phyloP scores from a whole-genome alignment of 1,140 invertebrate species.

The Drosophila parabipectinata region DNA sequence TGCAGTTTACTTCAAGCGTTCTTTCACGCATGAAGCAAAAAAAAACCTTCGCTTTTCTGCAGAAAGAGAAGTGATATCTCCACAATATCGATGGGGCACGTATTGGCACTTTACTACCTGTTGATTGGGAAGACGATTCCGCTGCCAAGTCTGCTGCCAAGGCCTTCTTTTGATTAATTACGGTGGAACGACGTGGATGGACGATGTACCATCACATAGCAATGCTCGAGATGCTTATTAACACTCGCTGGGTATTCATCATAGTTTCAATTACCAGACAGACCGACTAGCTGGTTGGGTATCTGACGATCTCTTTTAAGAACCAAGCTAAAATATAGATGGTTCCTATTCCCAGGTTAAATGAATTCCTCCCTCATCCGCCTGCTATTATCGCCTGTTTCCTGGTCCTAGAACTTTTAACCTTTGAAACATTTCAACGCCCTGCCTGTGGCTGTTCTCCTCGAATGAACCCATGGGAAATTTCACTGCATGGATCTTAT shows the following conservation, averaged over 20 bases:
- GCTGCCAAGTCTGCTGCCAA: conserved; percentile 48
- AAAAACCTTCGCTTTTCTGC: conserved; percentile 25
- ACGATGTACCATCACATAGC: conserved; percentile 5
- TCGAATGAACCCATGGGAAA: conserved; percentile 37
- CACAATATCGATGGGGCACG: conserved; percentile 64
- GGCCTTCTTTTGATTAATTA: conserved; percentile 70
- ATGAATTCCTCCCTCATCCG: conserved; percentile 41
- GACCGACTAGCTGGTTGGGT: conserved; percentile 13
- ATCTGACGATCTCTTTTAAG: conserved; percentile 7
- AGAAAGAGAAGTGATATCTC: conserved; percentile 25
- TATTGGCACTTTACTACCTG: conserved; percentile 80
- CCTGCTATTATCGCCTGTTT: conserved; percentile 10
- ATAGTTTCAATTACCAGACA: conserved; percentile 47
- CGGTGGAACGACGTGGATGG: conserved; percentile 26
- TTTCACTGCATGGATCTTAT: conserved; percentile 13
- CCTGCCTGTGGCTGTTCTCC: conserved; percentile 19
- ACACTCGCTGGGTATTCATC: conserved; percentile 68
- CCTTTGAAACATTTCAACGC: conserved; percentile 6
- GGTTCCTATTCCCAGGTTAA: background rate
- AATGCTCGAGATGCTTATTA: conserved; percentile 58
- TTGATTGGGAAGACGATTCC: conserved; percentile 63
- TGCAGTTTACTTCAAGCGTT: background rate
- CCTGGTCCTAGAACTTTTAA: conserved; percentile 7
- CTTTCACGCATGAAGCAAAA: conserved; percentile 60
- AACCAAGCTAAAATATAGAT: background rate